Percentiles rank a stretch among this genome's conserved stretches.
Evolutionary conservation across 1,140 invertebrate species (phyloP).

Genomic region (Goniozus legneri): DNA sequence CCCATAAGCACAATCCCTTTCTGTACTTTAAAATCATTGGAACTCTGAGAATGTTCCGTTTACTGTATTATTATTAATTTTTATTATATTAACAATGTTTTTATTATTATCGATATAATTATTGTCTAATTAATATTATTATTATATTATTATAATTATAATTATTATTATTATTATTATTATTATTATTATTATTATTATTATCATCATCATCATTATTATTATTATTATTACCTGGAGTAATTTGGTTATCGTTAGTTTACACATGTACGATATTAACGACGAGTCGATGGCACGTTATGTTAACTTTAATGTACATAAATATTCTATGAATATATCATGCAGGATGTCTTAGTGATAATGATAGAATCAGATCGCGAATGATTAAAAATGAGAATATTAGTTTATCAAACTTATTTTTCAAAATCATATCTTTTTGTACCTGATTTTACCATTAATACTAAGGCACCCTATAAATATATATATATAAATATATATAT

Average conservation of each 20-base stretch:
- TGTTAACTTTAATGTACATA: slow-evolving; percentile 50
- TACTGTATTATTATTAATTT: slow-evolving; percentile 21
- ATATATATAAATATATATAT: slow-evolving; percentile 27
- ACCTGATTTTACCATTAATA: no score
- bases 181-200: slow-evolving; percentile 14
- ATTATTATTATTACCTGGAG: slow-evolving; percentile 27
- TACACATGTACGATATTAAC: slow-evolving; percentile 41
- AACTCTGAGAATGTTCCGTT: slow-evolving; percentile 21
- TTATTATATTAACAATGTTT: slow-evolving; percentile 9
- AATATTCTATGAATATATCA: slow-evolving; percentile 25
- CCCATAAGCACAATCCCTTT: slow-evolving; percentile 9
- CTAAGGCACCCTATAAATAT: slow-evolving; percentile 30
- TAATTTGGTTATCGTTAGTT: slow-evolving; percentile 27
- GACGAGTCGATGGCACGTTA: slow-evolving; percentile 45
- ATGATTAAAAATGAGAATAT: no score
- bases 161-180: slow-evolving; percentile 15
- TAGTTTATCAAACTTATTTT: no score
- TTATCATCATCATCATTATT: slow-evolving; percentile 19
- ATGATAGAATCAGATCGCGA: no score
- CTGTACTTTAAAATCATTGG: slow-evolving; percentile 12
- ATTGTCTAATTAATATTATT: slow-evolving; percentile 16
- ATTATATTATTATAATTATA: slow-evolving; percentile 9
- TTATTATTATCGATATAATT: slow-evolving; percentile 13
- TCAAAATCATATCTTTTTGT: no score
- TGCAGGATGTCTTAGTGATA: no score